Evolutionary conservation across 2,113 vertebrate species (phyloP), one percentile per base, ranked within the genome.

Genomic region (Prionailurus viverrinus): DNA sequence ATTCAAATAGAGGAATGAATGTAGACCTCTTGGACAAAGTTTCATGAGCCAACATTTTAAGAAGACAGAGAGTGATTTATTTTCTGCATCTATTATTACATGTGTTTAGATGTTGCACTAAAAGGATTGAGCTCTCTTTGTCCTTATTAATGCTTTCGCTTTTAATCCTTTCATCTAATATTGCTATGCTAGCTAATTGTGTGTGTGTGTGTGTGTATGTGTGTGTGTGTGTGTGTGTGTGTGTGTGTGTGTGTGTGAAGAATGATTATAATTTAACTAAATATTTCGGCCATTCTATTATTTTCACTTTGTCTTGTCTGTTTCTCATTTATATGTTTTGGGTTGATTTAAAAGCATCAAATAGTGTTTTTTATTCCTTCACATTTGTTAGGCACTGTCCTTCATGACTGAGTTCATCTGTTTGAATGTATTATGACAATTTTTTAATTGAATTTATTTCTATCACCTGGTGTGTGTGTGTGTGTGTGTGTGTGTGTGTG

Each of bases 381-480:
- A 68, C 41, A 80, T 15, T 4, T 85, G 8, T 84, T 45, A 53
- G 21, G n/a, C 15, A 93, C 4, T 10, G 8, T 23, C 0, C 9
- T 73, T 71, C 41, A 9, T 85, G 71, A 25, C 8, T 53, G 36
- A 65, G 7, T 80, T 55, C n/a, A 85, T 11, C 19, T 65, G 41
- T 91, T 79, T 94, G 53, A 71, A 79, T 79, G 63, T 23, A 86
- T 80, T 63, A 68, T 73, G n/a, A 91, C 5, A 14, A 14, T 19
- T 65, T 85, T 91, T 80, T 31, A 86, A 91, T 39, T 39, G 58
- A 51, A 89, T 69, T 68, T 71, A 71, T 73, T 36, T 86, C 65
- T 48, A 65, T 9, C 53, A 80, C 5, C 7, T 86, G 4, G 6
- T 68, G 3, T 48, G 45, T 66, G 25, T 61, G 36, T 36, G 8